phyloP scores from a whole-genome alignment of 2,888 invertebrate genomes.

The Hypomecis punctinalis region DNA sequence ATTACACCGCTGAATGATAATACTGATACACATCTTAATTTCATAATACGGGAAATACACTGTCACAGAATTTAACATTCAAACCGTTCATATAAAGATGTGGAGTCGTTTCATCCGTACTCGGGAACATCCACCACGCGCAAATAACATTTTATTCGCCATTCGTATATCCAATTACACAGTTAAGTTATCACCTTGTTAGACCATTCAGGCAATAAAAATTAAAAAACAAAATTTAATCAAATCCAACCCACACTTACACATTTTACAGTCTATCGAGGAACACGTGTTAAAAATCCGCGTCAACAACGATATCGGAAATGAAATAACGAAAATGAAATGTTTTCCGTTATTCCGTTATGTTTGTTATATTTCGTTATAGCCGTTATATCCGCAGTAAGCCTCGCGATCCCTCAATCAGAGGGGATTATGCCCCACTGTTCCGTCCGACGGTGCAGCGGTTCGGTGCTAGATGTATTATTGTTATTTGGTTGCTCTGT shows the following conservation, averaged over 20 bases:
- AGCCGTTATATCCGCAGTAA: slow-evolving; percentile 45
- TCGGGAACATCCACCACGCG: too few relatives aligned
- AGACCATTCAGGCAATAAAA: neutral
- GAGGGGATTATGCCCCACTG: slow-evolving; percentile 50
- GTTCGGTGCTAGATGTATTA: slow-evolving; percentile 12
- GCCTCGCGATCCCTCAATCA: slow-evolving; percentile 59
- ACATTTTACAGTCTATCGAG: slow-evolving; percentile 8
- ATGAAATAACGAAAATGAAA: slow-evolving; percentile 30
- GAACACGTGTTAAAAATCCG: slow-evolving; percentile 7
- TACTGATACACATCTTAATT: too few relatives aligned
- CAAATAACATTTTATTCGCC: too few relatives aligned
- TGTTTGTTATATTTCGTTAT: slow-evolving; percentile 33
- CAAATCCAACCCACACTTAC: neutral
- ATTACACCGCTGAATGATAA: too few relatives aligned
- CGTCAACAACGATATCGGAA: slow-evolving; percentile 23
- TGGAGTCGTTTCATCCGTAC: too few relatives aligned
- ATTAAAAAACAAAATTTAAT: slow-evolving; percentile 1
- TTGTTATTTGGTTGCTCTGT: slow-evolving; percentile 11
- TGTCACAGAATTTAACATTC: too few relatives aligned
- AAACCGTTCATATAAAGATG: too few relatives aligned
- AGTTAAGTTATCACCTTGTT: too few relatives aligned
- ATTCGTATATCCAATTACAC: too few relatives aligned
- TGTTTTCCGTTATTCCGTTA: slow-evolving; percentile 26
- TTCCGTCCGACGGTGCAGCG: slow-evolving; percentile 26
- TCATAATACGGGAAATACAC: too few relatives aligned